phyloP scores from a whole-genome alignment of 1,140 invertebrate species.

The Zaprionus inermis region DNA sequence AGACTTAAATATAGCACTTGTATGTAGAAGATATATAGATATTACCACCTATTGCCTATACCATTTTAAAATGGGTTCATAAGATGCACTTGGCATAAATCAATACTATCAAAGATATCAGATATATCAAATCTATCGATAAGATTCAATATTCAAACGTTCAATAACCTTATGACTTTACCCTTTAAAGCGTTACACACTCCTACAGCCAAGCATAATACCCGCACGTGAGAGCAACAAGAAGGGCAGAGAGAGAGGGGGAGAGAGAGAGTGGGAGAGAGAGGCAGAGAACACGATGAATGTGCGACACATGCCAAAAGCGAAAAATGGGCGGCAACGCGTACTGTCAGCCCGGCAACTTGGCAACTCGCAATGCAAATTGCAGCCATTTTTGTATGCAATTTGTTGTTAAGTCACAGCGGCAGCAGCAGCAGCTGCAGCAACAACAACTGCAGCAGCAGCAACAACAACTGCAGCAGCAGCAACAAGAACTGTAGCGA shows the following conservation, averaged over 20 bases:
- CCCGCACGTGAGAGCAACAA: slow-evolving; percentile 7
- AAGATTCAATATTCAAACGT: not conserved
- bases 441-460: slow-evolving; percentile 2
- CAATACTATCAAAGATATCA: not conserved
- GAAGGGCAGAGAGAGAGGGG: no score
- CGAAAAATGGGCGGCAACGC: slow-evolving; percentile 30
- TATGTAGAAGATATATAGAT: no score
- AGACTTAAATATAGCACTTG: no score
- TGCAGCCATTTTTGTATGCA: slow-evolving; percentile 66
- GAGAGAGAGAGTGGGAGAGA: no score
- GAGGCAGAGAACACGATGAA: slow-evolving; percentile 41
- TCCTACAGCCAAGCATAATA: not conserved
- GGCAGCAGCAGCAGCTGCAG: slow-evolving; percentile 2
- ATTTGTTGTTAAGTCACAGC: slow-evolving; percentile 57
- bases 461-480: slow-evolving; percentile 19
- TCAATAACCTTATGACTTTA: not conserved
- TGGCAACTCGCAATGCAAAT: slow-evolving; percentile 61
- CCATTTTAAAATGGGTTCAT: no score
- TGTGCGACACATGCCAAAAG: slow-evolving; percentile 49
- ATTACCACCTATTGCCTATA: no score
- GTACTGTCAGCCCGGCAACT: slow-evolving; percentile 5
- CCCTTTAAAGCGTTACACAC: not conserved
- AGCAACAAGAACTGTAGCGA: slow-evolving; percentile 1
- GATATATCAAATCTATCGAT: not conserved
- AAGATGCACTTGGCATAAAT: no score